Conservation (phyloP, 2,113 vertebrate genomes). For the Gymnarchus niloticus region DNA sequence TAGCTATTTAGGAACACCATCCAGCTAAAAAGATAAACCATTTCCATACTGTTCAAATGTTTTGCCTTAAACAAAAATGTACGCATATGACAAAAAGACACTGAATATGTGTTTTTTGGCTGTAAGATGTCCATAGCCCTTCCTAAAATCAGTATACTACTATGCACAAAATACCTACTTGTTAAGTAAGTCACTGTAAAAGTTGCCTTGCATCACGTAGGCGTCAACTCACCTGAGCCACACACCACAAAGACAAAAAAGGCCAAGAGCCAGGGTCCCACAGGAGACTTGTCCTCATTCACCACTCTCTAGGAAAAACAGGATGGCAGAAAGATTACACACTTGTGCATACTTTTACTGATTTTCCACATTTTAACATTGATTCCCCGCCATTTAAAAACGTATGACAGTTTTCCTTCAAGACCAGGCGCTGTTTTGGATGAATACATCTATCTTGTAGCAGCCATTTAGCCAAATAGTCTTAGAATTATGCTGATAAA, state of each 20-base stretch:
- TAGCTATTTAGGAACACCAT: slow-evolving; percentile 6
- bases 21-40: neutral
- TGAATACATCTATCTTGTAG: neutral
- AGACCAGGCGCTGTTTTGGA: neutral
- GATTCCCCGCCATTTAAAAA: neutral
- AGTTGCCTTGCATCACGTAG: neutral
- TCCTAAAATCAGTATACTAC: neutral
- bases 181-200: neutral
- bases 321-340: neutral
- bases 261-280: slow-evolving; percentile 65
- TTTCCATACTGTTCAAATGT: neutral
- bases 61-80: neutral
- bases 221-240: slow-evolving; percentile 58
- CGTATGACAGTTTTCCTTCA: neutral
- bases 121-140: neutral
- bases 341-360: neutral
- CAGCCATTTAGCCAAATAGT: neutral
- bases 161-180: neutral
- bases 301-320: slow-evolving; percentile 49
- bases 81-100: neutral
- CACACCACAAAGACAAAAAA: slow-evolving; percentile 69
- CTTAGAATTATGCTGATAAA: neutral
- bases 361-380: too few relatives aligned
- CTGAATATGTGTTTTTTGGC: neutral
- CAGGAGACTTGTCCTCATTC: slow-evolving; percentile 61